phyloP scores from a whole-genome alignment of 2,888 invertebrate genomes.

The Altica lythri region DNA sequence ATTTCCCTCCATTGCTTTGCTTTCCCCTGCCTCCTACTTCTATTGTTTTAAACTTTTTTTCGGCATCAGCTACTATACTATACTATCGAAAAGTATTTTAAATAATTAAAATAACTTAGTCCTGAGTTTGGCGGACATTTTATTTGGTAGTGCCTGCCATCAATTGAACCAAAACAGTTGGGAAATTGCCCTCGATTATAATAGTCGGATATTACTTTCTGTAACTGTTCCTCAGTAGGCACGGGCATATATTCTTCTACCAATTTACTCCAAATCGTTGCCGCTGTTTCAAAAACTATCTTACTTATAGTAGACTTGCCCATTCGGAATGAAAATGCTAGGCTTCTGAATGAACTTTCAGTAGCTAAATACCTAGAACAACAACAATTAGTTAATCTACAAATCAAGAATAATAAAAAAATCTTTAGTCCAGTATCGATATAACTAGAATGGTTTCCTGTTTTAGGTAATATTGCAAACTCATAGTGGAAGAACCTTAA shows the following conservation, averaged over 20 bases:
- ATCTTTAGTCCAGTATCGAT: not conserved
- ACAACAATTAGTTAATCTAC: not conserved
- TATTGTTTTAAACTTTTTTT: constrained; percentile 31
- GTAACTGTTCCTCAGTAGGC: constrained; percentile 16
- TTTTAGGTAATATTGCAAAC: not conserved
- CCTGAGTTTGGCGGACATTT: constrained; percentile 26
- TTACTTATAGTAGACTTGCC: constrained; percentile 18
- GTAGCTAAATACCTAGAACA: constrained; percentile 17
- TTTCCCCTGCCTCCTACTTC: constrained; percentile 33
- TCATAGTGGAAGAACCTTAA: constrained; percentile 1
- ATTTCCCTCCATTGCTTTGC: constrained; percentile 34
- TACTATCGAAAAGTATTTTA: constrained; percentile 32
- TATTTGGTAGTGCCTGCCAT: constrained; percentile 31
- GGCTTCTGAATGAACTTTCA: constrained; percentile 9
- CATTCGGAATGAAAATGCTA: constrained; percentile 20
- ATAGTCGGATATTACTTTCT: constrained; percentile 19
- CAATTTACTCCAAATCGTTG: constrained; percentile 25
- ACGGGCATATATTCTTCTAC: constrained; percentile 27
- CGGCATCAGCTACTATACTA: constrained; percentile 34
- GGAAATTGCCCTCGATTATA: constrained; percentile 30
- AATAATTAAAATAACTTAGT: constrained; percentile 29
- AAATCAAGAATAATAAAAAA: too few species aligned
- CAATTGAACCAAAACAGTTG: constrained; percentile 34
- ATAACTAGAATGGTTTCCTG: constrained; percentile 1
- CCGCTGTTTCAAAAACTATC: constrained; percentile 21